Base-by-base conservation (phyloP, 2,113 vertebrate genomes). In the Tetrao urogallus region DNA sequence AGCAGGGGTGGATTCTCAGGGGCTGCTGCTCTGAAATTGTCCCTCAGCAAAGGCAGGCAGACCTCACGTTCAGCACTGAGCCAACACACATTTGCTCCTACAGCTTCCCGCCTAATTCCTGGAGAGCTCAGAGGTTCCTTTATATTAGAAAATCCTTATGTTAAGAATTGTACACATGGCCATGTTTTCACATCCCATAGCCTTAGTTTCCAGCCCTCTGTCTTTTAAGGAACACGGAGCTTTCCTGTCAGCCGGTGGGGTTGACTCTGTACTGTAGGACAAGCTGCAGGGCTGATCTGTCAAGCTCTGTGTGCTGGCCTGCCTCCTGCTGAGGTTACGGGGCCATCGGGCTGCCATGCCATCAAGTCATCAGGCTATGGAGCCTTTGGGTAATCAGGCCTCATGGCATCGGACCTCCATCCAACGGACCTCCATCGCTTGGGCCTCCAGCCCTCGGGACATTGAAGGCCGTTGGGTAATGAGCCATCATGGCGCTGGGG, bases 241-340 rank as follows among this genome's bases (percentile, higher is more conserved):
- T 27, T 6, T 67, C 50, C 66, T 2, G 0, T 43, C 1, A 0
- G 47, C 4, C 0, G 8, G 45, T 8, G 15, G 58, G 50, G 5
- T 13, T 12, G 38, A 70, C 63, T 20, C 56, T 2, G 2, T 8
- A 1, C 21, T 32, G 4, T 2, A 47, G 81, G 63, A 4, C 13
- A 30, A 34, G 65, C 30, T 2, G 45, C 8, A 6, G 34, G 27
- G 19, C 13, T 19, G 0, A 7, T 8, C 1, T 24, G 19, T 78
- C 61, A 12, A 34, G 61, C 6, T 16, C 0, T 8, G 3, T 11
- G 34, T 79, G 54, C 58, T 52, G 64, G 32, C 34, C 8, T 56
- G 45, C 34, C 11, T 56, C 34, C 25, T 38, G 10, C 34, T 8
- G 17, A 32, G 56, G 12, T 34, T 19, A 30, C 3, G 6, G 28